Evolutionary conservation across 2,113 vertebrate genomes (phyloP), one percentile per base, ranked within the genome.

Genomic region (Gavia stellata): DNA sequence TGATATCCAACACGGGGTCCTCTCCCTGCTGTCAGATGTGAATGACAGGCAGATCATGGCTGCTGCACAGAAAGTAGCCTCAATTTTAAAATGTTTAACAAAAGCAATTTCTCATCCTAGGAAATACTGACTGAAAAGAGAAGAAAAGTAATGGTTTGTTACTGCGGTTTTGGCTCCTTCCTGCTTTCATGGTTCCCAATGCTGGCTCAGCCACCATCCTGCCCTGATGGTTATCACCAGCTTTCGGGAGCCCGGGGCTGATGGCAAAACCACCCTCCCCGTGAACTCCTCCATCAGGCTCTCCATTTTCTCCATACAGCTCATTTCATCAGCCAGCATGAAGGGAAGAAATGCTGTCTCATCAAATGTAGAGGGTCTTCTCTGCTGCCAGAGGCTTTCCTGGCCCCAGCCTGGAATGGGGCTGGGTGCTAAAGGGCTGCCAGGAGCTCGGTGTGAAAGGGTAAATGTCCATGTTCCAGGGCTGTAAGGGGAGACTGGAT

Each of bases 61-160:
- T 6, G 5, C 59, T 68, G 53, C 7, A 0, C 67, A 84, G 56
- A 75, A 84, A 87, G 29, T 42, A 62, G 67, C 88, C 88, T 91
- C 86, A 71, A 94, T 91, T 90, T 68, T 17, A 62, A 53, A 80
- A 78, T n/a, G 55, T 34, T 87, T 85, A 90, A 75, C 36, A 74
- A 91, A 95, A 80, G 47, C 50, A 63, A 82, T 94, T 90, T 78
- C 84, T 92, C 59, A 61, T 89, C 66, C n/a, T 38, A 44, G 40
- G 56, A 85, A 95, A 72, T 62, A 79, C 90, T 83, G 81, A 81
- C 21, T 45, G 81, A 63, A 84, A 92, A 74, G 44, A 73, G 40
- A 88, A 82, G 55, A 53, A 92, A 92, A 94, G 58, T 20, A 77
- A 42, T 9, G 6, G 8, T 49, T 62, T 83, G 0, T 20, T 84